Evolutionary conservation across 2,113 vertebrate genomes (phyloP).

Genomic region (Vimba vimba): DNA sequence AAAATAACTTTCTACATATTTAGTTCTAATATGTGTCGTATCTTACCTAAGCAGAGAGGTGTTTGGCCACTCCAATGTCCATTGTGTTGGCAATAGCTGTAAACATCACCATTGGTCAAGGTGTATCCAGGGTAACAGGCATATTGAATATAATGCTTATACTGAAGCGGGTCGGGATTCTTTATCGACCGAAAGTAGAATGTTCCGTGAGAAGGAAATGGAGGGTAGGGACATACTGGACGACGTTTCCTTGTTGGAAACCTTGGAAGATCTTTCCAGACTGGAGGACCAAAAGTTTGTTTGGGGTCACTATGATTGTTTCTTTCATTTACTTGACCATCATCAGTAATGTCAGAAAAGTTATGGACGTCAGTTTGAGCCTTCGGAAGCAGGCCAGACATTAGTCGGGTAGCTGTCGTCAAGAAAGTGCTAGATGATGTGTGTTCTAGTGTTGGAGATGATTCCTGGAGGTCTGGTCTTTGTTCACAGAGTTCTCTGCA

Average conservation of each 20-base stretch:
- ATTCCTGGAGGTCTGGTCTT: background rate
- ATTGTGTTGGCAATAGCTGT: conserved; percentile 70
- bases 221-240: conserved; percentile 67
- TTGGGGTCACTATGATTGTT: background rate
- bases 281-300: background rate
- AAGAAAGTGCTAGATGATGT: conserved; percentile 4
- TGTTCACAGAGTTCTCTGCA: background rate
- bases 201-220: conserved; percentile 69
- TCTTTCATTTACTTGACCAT: conserved; percentile 19
- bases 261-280: background rate
- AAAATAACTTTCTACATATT: background rate
- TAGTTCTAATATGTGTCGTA: background rate
- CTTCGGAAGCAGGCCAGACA: background rate
- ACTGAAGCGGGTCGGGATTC: conserved; percentile 61
- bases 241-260: conserved; percentile 39
- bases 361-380: conserved; percentile 13
- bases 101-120: conserved; percentile 67
- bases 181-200: conserved; percentile 68
- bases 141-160: conserved; percentile 72
- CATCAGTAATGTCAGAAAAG: background rate
- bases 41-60: conserved; percentile 71
- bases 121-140: conserved; percentile 73
- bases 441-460: conserved; percentile 8
- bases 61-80: conserved; percentile 72
- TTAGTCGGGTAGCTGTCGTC: background rate